Conservation (phyloP, 2,888 invertebrate species). For the Ophion costatus region DNA sequence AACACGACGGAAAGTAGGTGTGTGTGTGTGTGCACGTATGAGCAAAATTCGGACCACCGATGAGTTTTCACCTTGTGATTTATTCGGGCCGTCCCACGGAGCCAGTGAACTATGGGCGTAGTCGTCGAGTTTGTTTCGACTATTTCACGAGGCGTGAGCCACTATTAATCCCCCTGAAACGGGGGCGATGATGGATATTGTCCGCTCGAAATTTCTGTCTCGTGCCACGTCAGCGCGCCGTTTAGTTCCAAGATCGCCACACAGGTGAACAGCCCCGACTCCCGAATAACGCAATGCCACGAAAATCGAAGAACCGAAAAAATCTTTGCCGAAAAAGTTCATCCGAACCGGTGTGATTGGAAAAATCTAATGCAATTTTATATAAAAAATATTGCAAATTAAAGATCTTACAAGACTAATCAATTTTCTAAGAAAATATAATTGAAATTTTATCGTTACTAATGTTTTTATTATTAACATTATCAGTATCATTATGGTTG, state of each 20-base stretch:
- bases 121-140: constrained; percentile 62
- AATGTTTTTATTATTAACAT: background rate
- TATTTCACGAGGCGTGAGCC: constrained; percentile 76
- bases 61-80: constrained; percentile 48
- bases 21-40: constrained; percentile 7
- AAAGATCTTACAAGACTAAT: no score
- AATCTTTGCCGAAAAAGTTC: background rate
- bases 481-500: background rate
- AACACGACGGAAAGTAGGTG: background rate
- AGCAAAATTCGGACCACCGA: constrained; percentile 35
- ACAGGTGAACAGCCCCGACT: constrained; percentile 71
- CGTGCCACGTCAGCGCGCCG: constrained; percentile 74
- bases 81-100: constrained; percentile 37
- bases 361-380: background rate
- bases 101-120: constrained; percentile 53
- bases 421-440: no score
- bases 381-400: no score
- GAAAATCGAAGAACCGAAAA: constrained; percentile 6
- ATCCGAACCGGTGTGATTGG: background rate
- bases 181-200: constrained; percentile 79
- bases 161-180: constrained; percentile 75
- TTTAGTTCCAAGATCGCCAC: constrained; percentile 63
- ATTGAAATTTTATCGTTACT: no score
- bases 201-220: constrained; percentile 75
- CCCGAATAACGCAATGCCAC: background rate